Conservation (phyloP, 2,113 vertebrate species). For the Sardina pilchardus region DNA sequence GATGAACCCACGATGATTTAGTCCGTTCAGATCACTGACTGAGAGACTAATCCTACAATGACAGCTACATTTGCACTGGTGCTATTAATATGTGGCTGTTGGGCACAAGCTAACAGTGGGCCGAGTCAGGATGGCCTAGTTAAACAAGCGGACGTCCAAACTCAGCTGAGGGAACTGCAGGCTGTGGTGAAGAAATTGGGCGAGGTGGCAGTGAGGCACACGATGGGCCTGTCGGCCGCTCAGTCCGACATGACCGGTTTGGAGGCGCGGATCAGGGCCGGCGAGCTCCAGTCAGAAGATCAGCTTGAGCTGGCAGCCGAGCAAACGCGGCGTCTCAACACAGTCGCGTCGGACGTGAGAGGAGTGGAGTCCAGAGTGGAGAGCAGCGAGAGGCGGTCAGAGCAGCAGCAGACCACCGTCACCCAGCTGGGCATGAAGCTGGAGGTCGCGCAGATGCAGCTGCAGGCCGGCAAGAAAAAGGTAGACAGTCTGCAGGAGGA, state of each 20-base stretch:
- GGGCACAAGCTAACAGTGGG: neutral
- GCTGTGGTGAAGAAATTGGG: slow-evolving; percentile 12
- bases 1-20: neutral
- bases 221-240: neutral
- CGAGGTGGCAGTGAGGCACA: neutral
- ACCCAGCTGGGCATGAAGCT: slow-evolving; percentile 13
- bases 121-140: neutral
- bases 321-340: neutral
- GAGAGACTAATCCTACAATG: neutral
- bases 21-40: neutral
- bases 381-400: neutral
- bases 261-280: neutral
- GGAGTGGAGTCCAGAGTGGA: neutral
- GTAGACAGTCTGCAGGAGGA: neutral
- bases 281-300: neutral
- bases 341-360: neutral
- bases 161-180: neutral
- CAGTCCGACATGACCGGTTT: neutral
- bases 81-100: neutral
- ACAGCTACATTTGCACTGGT: neutral
- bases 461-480: neutral
- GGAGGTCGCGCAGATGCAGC: neutral
- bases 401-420: neutral
- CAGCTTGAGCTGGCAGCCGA: neutral
- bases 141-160: neutral